Evolutionary conservation across 2,888 invertebrate genomes (phyloP).

Genomic region (Pristionchus mayeri): DNA sequence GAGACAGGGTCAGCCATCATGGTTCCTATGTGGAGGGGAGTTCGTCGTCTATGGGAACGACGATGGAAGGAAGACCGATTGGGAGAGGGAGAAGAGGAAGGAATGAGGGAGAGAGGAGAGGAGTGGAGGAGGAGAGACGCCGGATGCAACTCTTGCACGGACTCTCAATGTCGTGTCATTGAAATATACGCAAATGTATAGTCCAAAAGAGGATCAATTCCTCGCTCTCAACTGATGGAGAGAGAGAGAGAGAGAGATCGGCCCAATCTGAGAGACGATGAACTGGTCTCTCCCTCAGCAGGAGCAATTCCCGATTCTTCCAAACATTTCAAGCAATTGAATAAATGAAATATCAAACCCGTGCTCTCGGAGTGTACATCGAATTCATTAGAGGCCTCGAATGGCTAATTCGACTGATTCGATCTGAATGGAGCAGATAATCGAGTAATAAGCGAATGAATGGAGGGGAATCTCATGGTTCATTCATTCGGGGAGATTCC

Average conservation of each 20-base stretch:
- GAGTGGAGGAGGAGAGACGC: neutral
- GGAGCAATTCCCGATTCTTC: no score
- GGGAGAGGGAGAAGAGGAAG: neutral
- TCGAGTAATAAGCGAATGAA: neutral
- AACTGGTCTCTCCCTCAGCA: no score
- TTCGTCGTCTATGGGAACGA: neutral
- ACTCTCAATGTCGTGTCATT: no score
- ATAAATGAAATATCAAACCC: neutral
- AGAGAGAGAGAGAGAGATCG: no score
- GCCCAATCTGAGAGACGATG: no score
- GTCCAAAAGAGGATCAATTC: no score
- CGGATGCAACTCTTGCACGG: neutral
- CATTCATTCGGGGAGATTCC: no score
- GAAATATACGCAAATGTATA: neutral
- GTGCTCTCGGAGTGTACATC: neutral
- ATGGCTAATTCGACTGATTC: neutral
- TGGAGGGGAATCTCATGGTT: neutral
- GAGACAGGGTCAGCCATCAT: slow-evolving; percentile 1
- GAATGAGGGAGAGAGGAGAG: slow-evolving; percentile 16
- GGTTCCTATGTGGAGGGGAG: neutral
- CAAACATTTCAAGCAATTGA: no score
- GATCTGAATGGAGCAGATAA: neutral
- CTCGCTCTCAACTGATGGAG: no score
- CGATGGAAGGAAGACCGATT: neutral
- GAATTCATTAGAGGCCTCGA: slow-evolving; percentile 1